Evolutionary conservation across 2,113 vertebrate genomes (phyloP).

Genomic region (Cardinalis cardinalis): DNA sequence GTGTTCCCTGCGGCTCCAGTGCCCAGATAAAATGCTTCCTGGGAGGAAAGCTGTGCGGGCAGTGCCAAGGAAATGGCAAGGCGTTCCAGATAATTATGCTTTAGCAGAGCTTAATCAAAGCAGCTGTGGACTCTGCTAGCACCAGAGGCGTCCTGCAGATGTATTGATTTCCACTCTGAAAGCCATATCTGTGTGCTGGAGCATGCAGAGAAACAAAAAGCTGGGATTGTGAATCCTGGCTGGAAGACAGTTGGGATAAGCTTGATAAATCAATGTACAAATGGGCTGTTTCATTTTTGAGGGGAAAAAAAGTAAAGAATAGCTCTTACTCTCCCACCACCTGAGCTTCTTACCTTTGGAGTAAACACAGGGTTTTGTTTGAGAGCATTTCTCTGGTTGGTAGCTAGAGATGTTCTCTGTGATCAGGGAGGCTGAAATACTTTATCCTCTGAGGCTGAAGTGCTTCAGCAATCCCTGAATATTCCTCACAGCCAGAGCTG

Average conservation of each 20-base stretch:
- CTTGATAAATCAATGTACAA: slow-evolving; percentile 27
- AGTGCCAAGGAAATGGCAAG: slow-evolving; percentile 58
- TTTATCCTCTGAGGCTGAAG: background rate
- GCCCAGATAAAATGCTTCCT: background rate
- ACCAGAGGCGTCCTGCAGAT: slow-evolving; percentile 29
- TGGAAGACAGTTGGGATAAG: background rate
- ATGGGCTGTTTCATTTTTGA: background rate
- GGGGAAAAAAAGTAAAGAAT: background rate
- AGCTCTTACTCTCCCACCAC: background rate
- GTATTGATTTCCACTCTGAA: slow-evolving; percentile 24
- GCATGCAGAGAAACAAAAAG: background rate
- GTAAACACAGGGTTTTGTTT: background rate
- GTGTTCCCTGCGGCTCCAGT: background rate
- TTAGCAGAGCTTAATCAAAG: slow-evolving; percentile 64
- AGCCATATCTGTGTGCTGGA: background rate
- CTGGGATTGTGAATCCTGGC: background rate
- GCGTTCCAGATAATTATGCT: slow-evolving; percentile 54
- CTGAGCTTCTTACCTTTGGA: background rate
- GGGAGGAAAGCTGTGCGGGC: background rate
- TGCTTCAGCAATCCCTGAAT: background rate
- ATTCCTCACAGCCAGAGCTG: background rate
- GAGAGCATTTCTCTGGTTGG: background rate
- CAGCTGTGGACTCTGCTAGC: slow-evolving; percentile 23
- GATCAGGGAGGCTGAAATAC: background rate
- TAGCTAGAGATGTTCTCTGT: background rate